Conservation (phyloP, 35 echinoderm and acorn worm genomes). For the Stichopus chloronotus region DNA sequence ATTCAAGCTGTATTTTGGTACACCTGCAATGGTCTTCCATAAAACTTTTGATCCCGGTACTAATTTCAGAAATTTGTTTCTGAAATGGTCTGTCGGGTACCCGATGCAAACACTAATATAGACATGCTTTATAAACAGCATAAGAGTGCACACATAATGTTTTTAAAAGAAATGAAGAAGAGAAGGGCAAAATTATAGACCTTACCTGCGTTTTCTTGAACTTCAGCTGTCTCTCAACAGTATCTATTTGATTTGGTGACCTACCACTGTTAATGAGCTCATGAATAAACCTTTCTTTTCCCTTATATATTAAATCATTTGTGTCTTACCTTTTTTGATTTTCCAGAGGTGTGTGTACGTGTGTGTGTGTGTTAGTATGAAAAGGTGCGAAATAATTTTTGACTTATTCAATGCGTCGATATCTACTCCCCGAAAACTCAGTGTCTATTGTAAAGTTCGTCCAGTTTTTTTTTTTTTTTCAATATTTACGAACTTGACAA, state of each 20-base stretch:
- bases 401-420: background rate
- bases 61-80: too few species aligned
- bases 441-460: background rate
- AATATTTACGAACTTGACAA: background rate
- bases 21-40: too few species aligned
- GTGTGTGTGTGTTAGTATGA: background rate
- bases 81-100: too few species aligned
- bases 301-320: background rate
- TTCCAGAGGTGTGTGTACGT: constrained; percentile 15
- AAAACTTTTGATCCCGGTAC: too few species aligned
- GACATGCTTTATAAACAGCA: background rate
- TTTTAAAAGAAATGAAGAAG: too few species aligned
- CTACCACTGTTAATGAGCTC: background rate
- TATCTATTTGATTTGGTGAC: too few species aligned
- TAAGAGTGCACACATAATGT: background rate
- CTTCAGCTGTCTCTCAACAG: too few species aligned
- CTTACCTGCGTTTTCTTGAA: too few species aligned
- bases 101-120: too few species aligned
- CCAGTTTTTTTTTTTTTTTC: background rate
- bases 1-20: too few species aligned
- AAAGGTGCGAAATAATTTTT: constrained; percentile 34
- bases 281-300: background rate
- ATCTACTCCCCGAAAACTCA: background rate
- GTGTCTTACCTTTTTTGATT: background rate
- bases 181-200: background rate